These are phyloP conservation scores for Spheniscus mendiculus DNA, from an alignment of 2,113 vertebrate genomes.

Conservation along the genomic window DNA sequence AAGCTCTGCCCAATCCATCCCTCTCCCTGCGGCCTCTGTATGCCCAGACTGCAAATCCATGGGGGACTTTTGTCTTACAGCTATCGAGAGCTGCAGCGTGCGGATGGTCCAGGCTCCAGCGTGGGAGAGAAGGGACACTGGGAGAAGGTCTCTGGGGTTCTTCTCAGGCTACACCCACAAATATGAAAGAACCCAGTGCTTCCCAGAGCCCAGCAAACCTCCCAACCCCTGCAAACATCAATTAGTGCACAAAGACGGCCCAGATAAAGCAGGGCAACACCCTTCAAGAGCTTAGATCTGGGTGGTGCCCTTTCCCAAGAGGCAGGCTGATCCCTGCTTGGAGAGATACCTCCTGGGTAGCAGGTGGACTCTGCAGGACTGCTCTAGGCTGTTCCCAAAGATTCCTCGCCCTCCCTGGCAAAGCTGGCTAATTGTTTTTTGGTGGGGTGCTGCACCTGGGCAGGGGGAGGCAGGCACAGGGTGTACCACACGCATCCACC, in stretches of 20 bases:
- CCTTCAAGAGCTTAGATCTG: background rate
- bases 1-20: background rate
- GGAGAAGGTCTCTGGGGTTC: background rate
- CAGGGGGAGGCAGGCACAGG: background rate
- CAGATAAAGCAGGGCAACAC: background rate
- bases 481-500: background rate
- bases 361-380: background rate
- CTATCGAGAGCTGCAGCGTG: fast-evolving
- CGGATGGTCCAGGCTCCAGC: background rate
- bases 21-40: background rate
- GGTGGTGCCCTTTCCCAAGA: background rate
- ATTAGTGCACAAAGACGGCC: background rate
- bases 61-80: background rate
- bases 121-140: background rate
- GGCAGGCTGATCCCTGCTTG: background rate
- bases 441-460: background rate
- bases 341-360: background rate
- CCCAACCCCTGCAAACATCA: constrained; percentile 1
- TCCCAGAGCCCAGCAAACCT: background rate
- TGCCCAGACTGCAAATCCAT: background rate
- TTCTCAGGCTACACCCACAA: constrained; percentile 48
- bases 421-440: background rate
- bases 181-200: background rate
- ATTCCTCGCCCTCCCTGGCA: background rate
- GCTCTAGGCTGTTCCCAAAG: constrained; percentile 33